A percentile compares a stretch with the other conserved stretches of the same genome.
Evolutionary conservation across 2,888 invertebrate species (phyloP).

Genomic region (Pollenia amentaria): DNA sequence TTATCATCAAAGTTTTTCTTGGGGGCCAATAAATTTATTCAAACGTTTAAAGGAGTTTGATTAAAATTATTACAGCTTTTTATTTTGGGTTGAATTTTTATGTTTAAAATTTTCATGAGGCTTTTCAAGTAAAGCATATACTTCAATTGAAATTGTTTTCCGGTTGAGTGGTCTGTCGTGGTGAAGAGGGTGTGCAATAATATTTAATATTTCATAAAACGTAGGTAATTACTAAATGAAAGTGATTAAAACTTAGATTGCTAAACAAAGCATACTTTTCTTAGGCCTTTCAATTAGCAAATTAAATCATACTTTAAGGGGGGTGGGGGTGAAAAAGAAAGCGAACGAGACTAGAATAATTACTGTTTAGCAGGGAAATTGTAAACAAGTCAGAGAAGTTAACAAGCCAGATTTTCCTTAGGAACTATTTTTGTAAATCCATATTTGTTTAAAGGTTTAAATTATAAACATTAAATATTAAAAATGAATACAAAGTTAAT

Average conservation of each 20-base stretch:
- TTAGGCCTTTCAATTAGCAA: conserved; percentile 6
- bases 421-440: no score
- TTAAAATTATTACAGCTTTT: no score
- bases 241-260: not conserved
- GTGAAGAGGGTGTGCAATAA: not conserved
- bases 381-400: no score
- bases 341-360: not conserved
- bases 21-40: no score
- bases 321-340: not conserved
- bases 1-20: no score
- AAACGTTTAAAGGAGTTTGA: no score
- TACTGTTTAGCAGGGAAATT: no score
- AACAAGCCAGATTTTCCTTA: no score
- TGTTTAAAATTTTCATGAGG: not conserved
- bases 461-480: no score
- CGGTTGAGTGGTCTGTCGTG: not conserved
- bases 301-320: conserved; percentile 21
- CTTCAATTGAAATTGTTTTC: not conserved
- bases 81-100: no score
- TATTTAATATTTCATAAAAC: not conserved
- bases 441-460: no score
- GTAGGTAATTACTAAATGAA: not conserved
- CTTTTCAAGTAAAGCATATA: not conserved
- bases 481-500: no score
- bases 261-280: not conserved